These are phyloP conservation scores for Cyanistes caeruleus DNA, from an alignment of 2,113 vertebrate species.

Conservation along the genomic window DNA sequence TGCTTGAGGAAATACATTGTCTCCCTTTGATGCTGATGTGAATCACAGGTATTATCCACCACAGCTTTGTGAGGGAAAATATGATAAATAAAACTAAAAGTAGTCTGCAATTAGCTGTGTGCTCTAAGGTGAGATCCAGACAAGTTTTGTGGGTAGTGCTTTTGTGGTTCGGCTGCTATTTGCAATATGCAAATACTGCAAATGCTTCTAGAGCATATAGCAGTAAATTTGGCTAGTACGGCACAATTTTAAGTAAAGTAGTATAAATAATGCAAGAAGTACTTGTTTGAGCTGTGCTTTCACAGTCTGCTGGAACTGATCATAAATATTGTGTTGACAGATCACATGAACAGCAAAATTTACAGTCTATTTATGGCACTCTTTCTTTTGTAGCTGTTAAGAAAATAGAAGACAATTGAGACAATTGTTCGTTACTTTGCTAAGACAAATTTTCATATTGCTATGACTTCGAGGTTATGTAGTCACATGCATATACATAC, in stretches of 20 bases:
- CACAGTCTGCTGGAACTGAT: not conserved
- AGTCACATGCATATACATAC: not conserved
- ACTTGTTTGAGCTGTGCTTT: slow-evolving; percentile 29
- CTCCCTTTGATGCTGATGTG: not conserved
- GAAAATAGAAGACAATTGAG: not conserved
- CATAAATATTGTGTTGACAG: not conserved
- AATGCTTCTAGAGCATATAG: not conserved
- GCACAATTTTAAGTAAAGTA: slow-evolving; percentile 16
- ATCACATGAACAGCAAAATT: slow-evolving; percentile 15
- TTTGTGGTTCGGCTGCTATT: slow-evolving; percentile 25
- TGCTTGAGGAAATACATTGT: not conserved
- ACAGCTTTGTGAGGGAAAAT: not conserved
- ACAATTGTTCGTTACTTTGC: not conserved
- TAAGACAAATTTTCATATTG: not conserved
- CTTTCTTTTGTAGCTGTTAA: not conserved
- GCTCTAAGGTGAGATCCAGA: not conserved
- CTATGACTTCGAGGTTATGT: not conserved
- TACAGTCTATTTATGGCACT: not conserved
- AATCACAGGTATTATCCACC: not conserved
- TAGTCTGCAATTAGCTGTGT: not conserved
- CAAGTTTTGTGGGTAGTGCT: not conserved
- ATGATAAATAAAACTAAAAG: not conserved
- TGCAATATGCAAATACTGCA: not conserved
- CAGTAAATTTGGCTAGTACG: not conserved
- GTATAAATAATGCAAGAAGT: slow-evolving; percentile 46